Base-by-base conservation (phyloP, 2,113 vertebrate genomes). In the Acanthochromis polyacanthus region DNA sequence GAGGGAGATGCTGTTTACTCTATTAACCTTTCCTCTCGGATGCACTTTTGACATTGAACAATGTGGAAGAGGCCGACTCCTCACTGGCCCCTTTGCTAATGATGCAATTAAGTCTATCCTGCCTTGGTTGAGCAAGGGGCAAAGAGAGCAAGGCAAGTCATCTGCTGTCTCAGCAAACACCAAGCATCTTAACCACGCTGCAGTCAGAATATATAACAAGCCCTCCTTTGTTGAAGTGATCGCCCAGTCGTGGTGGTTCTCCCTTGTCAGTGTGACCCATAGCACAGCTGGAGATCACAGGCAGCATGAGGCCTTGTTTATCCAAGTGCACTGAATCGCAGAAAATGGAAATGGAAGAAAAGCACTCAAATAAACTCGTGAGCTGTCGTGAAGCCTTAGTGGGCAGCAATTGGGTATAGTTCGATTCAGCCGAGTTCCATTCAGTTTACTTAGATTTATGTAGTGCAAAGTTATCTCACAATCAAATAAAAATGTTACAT, bases 51-150 rank as follows among this genome's bases (percentile, higher is more conserved):
- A 94, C 93, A 91, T 93, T 93, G 90, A 94, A 88, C 92, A 89
- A 86, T 91, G 90, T 86, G 84, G 80, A 93, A 86, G 88, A 89
- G 78, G 87, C 85, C 50, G 63, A 85, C 77, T 93, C 86, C 71
- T 92, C 28, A 20, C 78, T 68, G 85, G 88, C 88, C 88, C 81
- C 84, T 87, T 92, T 90, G 87, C 91, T 95, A 95, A 95, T 92
- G 92, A 95, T 91, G 90, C 92, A 93, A 94, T 95, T 94, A 94
- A 94, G 87, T 89, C 80, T 85, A 71, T 90, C 89, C 89, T 93
- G 89, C 82, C 68, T 77, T 81, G 84, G 82, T 82, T 84, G 87
- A 83, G 80, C 80, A 71, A 84, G 74, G 78, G 87, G 86, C 84
- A 52, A 56, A 53, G 75, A 81, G 87, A 89, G 90, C 78, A 72